Base-by-base conservation (phyloP, 2,888 invertebrate genomes). In the Ornithoptera priamus region DNA sequence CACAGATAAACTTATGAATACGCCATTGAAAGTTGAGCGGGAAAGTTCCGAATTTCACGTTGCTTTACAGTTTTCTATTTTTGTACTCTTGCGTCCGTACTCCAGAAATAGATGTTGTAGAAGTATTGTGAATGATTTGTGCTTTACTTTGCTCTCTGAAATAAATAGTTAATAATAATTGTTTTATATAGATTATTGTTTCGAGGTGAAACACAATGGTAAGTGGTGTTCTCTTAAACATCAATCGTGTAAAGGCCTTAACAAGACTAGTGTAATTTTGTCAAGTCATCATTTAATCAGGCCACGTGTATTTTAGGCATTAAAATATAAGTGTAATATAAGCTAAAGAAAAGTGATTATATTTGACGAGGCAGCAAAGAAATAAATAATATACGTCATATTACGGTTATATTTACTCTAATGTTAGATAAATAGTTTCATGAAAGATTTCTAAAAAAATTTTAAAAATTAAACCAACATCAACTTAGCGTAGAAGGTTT, bases 101-200 rank as follows among this genome's bases (percentile, higher is more conserved):
- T 85, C 88, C 87, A 81, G 84, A 89, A 90, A 90, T 90, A 90
- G 90, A 88, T 75, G 72, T 78, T 72, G 79, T 81, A 78, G 81
- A 82, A 85, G 81, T 83, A 84, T 85, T 81, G 78, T 80, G 77
- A 77, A 80, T 79, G 82, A 76, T 81, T 80, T 77, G 79, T 75
- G 76, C 75, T 73, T 72, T 77, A 76, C 77, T 76, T 78, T 78
- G 76, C 74, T 69, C 74, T 71, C 74, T 69, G 71, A 67, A 72
- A 71, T 69, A 76, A 76, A 75, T 72, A 73, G 61, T 76, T 79
- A 74, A 73, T 75, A 71, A 74, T 71, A 70, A 73, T 72, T 76
- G 72, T 74, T 77, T 71, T 56, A 68, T 65, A 36, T 22, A 57
- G 0, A 56, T 64, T 56, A 24, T 46, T 12, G 42, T 22, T 53